phyloP scores from a whole-genome alignment of 2,888 invertebrate genomes.

The Rhagophthalmus giganteus region DNA sequence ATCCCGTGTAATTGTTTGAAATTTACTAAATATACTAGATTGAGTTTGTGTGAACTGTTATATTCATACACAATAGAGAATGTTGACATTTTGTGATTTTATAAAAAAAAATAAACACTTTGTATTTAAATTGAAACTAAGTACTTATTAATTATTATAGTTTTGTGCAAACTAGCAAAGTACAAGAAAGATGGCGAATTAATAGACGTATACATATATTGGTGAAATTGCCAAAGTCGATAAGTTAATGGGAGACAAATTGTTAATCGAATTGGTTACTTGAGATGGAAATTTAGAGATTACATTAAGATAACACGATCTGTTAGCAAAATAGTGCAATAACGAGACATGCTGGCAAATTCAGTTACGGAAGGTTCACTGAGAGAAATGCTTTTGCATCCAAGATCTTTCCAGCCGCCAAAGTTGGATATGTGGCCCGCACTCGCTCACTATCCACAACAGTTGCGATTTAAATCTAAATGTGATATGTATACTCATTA shows the following conservation, averaged over 20 bases:
- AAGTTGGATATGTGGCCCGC: too few relatives aligned
- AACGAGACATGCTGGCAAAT: constrained; percentile 98
- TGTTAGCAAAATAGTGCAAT: constrained; percentile 84
- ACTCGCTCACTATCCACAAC: too few relatives aligned
- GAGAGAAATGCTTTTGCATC: constrained; percentile 94
- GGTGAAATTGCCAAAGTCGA: constrained; percentile 85
- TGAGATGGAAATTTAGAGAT: constrained; percentile 88
- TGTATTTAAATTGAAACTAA: constrained; percentile 28
- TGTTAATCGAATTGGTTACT: constrained; percentile 84
- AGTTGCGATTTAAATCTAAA: too few relatives aligned
- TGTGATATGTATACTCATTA: too few relatives aligned
- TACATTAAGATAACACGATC: constrained; percentile 83
- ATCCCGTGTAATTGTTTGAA: constrained; percentile 20
- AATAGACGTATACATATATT: constrained; percentile 80
- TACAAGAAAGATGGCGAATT: constrained; percentile 89
- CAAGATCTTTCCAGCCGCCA: too few relatives aligned
- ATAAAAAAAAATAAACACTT: constrained; percentile 46
- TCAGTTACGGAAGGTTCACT: constrained; percentile 92
- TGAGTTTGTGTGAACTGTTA: constrained; percentile 55
- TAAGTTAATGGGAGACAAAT: constrained; percentile 79
- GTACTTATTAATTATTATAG: background rate
- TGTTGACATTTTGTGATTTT: constrained; percentile 56
- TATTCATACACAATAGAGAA: constrained; percentile 40
- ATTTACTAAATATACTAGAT: constrained; percentile 29
- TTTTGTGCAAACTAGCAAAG: constrained; percentile 85